Evolutionary conservation across 2,113 vertebrate species (phyloP).

Genomic region (Potamarius usumacintae): DNA sequence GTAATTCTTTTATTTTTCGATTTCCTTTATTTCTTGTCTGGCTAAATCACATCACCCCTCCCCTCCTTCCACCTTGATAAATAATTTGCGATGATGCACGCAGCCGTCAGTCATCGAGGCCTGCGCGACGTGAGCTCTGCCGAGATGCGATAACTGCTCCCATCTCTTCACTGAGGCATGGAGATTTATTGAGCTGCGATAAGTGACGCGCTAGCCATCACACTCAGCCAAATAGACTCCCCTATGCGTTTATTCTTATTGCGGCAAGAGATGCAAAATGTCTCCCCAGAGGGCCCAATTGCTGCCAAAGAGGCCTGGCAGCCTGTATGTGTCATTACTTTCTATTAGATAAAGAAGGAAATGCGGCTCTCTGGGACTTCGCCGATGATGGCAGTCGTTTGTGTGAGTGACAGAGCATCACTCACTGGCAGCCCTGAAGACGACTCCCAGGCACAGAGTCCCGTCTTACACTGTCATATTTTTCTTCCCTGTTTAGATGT

Average conservation of each 20-base stretch:
- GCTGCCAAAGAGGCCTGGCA: slow-evolving; percentile 72
- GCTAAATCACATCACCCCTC: slow-evolving; percentile 77
- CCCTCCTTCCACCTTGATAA: slow-evolving; percentile 67
- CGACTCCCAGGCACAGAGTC: slow-evolving; percentile 48
- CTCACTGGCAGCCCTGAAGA: slow-evolving; percentile 64
- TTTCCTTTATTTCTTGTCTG: slow-evolving; percentile 61
- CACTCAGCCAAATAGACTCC: slow-evolving; percentile 80
- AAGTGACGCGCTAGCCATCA: slow-evolving; percentile 80
- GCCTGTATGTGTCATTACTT: slow-evolving; percentile 78
- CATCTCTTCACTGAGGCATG: slow-evolving; percentile 80
- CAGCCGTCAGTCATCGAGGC: slow-evolving; percentile 75
- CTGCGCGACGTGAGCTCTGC: slow-evolving; percentile 77
- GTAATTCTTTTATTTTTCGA: slow-evolving; percentile 77
- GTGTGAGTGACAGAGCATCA: slow-evolving; percentile 75
- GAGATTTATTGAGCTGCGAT: slow-evolving; percentile 88
- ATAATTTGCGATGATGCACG: slow-evolving; percentile 63
- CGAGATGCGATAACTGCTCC: slow-evolving; percentile 81
- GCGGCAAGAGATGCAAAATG: slow-evolving; percentile 79
- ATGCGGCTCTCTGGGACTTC: slow-evolving; percentile 69
- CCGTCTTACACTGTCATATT: slow-evolving; percentile 51
- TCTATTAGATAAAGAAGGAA: slow-evolving; percentile 86
- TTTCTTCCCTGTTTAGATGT: slow-evolving; percentile 55
- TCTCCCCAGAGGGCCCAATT: slow-evolving; percentile 55
- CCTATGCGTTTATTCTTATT: slow-evolving; percentile 87
- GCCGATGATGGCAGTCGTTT: slow-evolving; percentile 72